A percentile compares a stretch with the other conserved stretches of the same genome.
These are phyloP conservation scores for Eupsilia transversa DNA, from an alignment of 2,888 invertebrate genomes.

Conservation along the genomic window DNA sequence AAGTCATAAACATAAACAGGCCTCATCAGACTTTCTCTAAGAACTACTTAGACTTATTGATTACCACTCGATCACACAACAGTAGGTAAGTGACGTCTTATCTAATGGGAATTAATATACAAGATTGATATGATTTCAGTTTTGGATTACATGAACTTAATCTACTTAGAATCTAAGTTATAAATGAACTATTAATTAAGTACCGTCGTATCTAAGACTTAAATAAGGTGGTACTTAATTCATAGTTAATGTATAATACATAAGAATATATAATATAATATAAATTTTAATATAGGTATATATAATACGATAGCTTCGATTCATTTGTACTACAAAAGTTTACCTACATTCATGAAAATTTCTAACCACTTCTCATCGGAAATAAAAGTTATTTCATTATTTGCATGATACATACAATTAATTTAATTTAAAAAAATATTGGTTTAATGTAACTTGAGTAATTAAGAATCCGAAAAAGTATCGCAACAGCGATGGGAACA, in stretches of 20 bases:
- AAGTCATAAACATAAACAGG: constrained; percentile 4
- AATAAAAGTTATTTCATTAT: not conserved
- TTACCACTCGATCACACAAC: constrained; percentile 34
- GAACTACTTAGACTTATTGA: constrained; percentile 12
- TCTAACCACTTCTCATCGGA: not conserved
- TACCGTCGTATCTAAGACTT: not conserved
- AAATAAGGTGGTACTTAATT: not conserved
- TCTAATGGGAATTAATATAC: constrained; percentile 16
- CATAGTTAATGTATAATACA: too few relatives aligned
- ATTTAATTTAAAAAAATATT: constrained; percentile 1
- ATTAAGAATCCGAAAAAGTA: not conserved
- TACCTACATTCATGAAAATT: too few relatives aligned
- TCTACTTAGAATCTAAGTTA: not conserved
- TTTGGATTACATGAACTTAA: not conserved
- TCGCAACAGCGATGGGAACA: constrained; percentile 6
- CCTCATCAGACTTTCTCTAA: not conserved
- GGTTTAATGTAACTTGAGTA: not conserved
- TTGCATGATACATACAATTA: not conserved
- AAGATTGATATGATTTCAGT: constrained; percentile 25
- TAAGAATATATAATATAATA: too few relatives aligned
- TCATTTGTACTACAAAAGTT: too few relatives aligned
- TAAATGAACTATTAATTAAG: too few relatives aligned
- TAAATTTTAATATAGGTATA: too few relatives aligned
- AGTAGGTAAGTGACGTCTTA: constrained; percentile 10
- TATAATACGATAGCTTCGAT: too few relatives aligned